These are phyloP conservation scores for Melanotaenia nigrans DNA, from an alignment of 2,797 vertebrate species.

Conservation along the genomic window DNA sequence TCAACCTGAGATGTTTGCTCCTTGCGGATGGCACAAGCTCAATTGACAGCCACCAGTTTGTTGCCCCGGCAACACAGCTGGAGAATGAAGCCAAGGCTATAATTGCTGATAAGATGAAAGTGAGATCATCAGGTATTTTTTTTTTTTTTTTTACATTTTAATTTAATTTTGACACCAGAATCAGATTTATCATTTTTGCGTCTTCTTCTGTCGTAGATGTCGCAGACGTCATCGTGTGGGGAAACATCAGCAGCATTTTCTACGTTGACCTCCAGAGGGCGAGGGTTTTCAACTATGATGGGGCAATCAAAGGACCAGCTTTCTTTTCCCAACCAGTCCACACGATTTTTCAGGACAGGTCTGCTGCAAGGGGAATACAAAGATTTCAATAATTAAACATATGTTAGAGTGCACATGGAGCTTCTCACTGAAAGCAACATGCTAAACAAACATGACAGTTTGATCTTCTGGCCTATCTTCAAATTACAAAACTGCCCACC, in stretches of 20 bases:
- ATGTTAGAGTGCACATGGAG: not conserved
- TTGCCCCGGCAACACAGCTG: slow-evolving; percentile 83
- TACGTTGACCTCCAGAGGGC: slow-evolving; percentile 89
- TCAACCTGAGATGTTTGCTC: slow-evolving; percentile 86
- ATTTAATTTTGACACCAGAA: not conserved
- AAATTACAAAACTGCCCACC: not conserved
- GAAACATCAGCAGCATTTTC: slow-evolving; percentile 87
- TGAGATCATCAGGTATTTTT: slow-evolving; percentile 79
- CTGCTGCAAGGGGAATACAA: slow-evolving; percentile 20
- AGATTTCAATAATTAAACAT: not conserved
- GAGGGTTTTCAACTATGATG: slow-evolving; percentile 83
- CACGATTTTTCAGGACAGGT: slow-evolving; percentile 87
- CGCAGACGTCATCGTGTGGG: slow-evolving; percentile 90
- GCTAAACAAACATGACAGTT: slow-evolving; percentile 16
- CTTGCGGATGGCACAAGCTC: slow-evolving; percentile 77
- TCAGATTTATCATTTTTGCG: accelerated
- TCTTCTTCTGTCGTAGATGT: slow-evolving; percentile 79
- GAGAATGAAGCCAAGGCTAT: slow-evolving; percentile 85
- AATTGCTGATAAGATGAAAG: slow-evolving; percentile 85
- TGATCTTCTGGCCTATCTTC: not conserved
- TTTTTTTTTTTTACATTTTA: accelerated
- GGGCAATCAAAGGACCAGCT: slow-evolving; percentile 86
- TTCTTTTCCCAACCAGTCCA: slow-evolving; percentile 79
- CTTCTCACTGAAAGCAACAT: not conserved
- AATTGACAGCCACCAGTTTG: slow-evolving; percentile 78